phyloP scores from a whole-genome alignment of 2,113 vertebrate genomes.

The Microtus richardsoni region DNA sequence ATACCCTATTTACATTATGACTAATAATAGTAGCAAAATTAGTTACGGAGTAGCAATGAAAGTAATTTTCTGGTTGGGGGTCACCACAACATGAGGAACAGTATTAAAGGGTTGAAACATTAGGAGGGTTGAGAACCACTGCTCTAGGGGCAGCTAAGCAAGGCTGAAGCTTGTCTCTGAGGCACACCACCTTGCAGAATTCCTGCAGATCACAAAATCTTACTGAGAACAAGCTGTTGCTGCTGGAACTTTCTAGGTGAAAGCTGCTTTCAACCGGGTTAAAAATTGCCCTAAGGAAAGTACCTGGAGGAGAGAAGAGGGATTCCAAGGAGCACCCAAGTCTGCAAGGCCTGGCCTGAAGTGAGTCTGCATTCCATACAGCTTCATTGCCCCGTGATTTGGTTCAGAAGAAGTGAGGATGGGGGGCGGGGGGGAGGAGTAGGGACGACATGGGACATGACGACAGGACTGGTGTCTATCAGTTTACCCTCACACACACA shows the following conservation, averaged over 20 bases:
- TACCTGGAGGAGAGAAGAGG: neutral
- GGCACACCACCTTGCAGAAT: no score
- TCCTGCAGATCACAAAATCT: neutral
- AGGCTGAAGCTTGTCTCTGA: rapidly evolving
- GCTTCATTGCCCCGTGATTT: neutral
- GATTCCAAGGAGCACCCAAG: no score
- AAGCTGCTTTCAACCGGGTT: neutral
- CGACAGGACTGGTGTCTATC: neutral
- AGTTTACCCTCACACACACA: neutral
- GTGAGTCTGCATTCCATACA: neutral
- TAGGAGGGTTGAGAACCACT: neutral
- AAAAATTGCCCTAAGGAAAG: neutral
- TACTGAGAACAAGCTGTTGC: neutral
- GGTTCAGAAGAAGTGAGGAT: neutral
- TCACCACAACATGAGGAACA: neutral
- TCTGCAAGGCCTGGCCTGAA: neutral
- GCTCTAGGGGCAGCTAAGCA: neutral
- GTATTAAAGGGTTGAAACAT: neutral
- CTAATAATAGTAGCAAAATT: neutral
- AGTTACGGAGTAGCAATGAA: neutral
- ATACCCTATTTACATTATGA: neutral
- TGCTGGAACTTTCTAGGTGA: neutral
- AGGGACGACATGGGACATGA: no score
- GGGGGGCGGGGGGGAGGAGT: no score
- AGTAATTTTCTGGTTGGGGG: neutral